Conservation (phyloP, 2,888 invertebrate species). For the Malacosoma neustria region DNA sequence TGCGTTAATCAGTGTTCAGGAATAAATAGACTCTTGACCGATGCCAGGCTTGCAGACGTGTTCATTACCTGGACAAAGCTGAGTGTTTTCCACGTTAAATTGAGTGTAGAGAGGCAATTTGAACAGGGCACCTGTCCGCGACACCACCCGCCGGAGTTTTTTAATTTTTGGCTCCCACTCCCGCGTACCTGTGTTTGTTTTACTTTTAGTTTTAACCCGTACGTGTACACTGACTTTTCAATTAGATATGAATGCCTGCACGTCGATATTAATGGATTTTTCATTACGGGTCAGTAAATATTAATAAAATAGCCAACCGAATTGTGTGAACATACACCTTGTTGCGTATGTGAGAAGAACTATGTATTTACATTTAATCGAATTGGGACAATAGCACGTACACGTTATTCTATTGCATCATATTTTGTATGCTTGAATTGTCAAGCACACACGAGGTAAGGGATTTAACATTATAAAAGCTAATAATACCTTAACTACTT, state of each 20-base stretch:
- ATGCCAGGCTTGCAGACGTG: constrained; percentile 24
- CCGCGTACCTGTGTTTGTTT: constrained; percentile 29
- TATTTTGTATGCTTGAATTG: too few relatives aligned
- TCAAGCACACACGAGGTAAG: too few relatives aligned
- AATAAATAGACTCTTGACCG: constrained; percentile 33
- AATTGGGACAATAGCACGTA: too few relatives aligned
- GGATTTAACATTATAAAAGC: too few relatives aligned
- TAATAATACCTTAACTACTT: too few relatives aligned
- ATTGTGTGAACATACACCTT: background rate
- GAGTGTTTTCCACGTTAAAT: constrained; percentile 68
- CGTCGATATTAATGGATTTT: constrained; percentile 22
- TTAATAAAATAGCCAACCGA: background rate
- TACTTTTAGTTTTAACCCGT: constrained; percentile 21
- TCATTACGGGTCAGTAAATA: background rate
- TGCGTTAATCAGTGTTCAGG: constrained; percentile 22
- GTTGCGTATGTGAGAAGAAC: background rate
- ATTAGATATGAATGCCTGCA: constrained; percentile 24
- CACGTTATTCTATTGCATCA: too few relatives aligned
- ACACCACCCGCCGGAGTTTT: constrained; percentile 54
- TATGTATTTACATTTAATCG: background rate
- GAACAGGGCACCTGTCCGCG: constrained; percentile 52
- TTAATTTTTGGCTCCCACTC: constrained; percentile 55
- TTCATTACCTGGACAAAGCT: constrained; percentile 65
- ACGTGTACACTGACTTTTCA: constrained; percentile 30
- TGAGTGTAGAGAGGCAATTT: constrained; percentile 67